Evolutionary conservation across 2,797 vertebrate genomes (phyloP).

Genomic region (Podarcis siculus): DNA sequence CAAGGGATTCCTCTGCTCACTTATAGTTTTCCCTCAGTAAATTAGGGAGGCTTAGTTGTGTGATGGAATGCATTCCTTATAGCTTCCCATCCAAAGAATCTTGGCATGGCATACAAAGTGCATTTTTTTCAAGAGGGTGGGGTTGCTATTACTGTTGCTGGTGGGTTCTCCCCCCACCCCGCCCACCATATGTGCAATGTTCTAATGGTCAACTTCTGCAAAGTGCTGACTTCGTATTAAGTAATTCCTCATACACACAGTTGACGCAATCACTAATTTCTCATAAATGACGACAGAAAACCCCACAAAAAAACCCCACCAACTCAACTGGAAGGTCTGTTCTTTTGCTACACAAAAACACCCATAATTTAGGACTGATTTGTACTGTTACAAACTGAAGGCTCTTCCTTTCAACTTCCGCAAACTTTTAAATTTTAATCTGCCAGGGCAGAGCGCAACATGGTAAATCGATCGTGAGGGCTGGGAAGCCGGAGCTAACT

Average conservation of each 20-base stretch:
- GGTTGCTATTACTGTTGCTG: constrained; percentile 10
- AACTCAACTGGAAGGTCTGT: neutral
- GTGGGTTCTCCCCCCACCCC: neutral
- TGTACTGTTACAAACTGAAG: neutral
- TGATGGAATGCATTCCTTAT: constrained; percentile 36
- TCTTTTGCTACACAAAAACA: neutral
- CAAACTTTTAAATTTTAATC: neutral
- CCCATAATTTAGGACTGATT: neutral
- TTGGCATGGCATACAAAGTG: constrained; percentile 4
- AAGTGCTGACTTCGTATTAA: constrained; percentile 4
- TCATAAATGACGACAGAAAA: neutral
- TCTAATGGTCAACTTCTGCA: neutral
- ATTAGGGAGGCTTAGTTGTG: constrained; percentile 17
- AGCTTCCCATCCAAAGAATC: constrained; percentile 30
- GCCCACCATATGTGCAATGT: neutral
- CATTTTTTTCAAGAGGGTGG: neutral
- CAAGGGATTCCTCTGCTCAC: constrained; percentile 24
- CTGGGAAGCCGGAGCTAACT: neutral
- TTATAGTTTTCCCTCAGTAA: constrained; percentile 8
- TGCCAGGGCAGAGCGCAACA: neutral
- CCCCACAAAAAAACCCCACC: neutral
- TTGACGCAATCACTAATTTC: neutral
- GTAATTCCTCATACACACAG: neutral
- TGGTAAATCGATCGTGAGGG: neutral
- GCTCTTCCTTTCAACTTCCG: neutral